A percentile compares a stretch with the other conserved stretches of the same genome.
phyloP scores from a whole-genome alignment of 2,797 vertebrate species.

The Peromyscus nudipes region DNA sequence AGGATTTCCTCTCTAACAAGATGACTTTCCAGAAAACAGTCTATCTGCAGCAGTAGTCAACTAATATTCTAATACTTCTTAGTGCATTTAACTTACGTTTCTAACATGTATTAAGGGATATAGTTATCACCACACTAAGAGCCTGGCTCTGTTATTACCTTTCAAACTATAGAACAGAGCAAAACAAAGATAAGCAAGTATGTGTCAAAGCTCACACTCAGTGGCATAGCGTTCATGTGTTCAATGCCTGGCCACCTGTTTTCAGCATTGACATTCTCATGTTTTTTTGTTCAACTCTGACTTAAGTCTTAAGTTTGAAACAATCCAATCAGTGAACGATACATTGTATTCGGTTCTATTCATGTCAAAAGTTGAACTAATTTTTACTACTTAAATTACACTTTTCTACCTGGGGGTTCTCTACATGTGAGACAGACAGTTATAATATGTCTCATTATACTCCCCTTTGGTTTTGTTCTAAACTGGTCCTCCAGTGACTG shows the following conservation, averaged over 20 bases:
- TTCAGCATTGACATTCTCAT: background rate
- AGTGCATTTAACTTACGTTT: background rate
- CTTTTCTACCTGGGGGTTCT: background rate
- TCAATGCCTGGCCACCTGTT: background rate
- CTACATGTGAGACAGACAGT: background rate
- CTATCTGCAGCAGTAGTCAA: background rate
- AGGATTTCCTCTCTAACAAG: background rate
- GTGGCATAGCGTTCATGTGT: background rate
- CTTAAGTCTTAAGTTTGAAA: background rate
- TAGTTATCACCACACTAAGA: background rate
- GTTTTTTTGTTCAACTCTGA: background rate
- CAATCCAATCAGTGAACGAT: background rate
- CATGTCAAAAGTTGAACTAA: background rate
- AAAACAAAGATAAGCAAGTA: background rate
- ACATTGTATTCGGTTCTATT: background rate
- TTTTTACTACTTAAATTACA: constrained; percentile 20
- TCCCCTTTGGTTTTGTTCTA: background rate
- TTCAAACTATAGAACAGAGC: background rate
- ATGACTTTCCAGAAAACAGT: background rate
- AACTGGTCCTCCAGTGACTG: background rate
- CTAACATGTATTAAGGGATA: background rate
- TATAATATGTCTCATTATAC: background rate
- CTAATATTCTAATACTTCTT: background rate
- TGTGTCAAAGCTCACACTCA: background rate
- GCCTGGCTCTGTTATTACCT: background rate